A percentile compares a stretch with the other conserved stretches of the same genome.
Evolutionary conservation across 2,113 vertebrate species (phyloP).

Genomic region (Lates calcarifer): DNA sequence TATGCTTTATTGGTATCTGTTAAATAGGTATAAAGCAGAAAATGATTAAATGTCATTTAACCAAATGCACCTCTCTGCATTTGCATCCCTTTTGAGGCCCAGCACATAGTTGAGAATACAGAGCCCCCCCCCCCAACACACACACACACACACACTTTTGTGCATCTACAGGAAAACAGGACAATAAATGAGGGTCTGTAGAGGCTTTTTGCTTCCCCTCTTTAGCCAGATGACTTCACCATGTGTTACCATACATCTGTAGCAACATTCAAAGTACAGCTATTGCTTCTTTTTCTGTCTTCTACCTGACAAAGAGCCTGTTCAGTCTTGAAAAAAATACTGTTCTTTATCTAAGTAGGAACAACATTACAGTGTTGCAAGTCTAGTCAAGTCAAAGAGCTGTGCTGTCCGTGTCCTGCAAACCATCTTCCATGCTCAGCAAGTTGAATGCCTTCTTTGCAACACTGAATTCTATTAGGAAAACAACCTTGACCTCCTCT

Average conservation of each 20-base stretch:
- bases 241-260: constrained; percentile 50
- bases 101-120: background rate
- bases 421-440: background rate
- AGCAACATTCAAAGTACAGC: constrained; percentile 2
- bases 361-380: background rate
- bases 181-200: constrained; percentile 19
- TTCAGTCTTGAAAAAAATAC: background rate
- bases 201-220: constrained; percentile 41
- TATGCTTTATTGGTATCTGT: background rate
- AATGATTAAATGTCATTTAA: background rate
- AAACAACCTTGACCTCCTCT: background rate
- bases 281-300: background rate
- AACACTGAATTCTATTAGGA: background rate
- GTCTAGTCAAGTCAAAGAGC: background rate
- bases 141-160: too few relatives aligned
- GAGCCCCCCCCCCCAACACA: background rate
- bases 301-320: background rate
- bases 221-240: constrained; percentile 50
- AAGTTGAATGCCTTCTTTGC: background rate
- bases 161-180: constrained; percentile 43
- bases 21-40: background rate
- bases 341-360: background rate
- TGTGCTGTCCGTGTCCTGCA: background rate
- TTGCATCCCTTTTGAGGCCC: background rate
- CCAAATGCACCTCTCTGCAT: background rate